phyloP scores from a whole-genome alignment of 2,888 invertebrate genomes.

The Heteromurus nitidus region DNA sequence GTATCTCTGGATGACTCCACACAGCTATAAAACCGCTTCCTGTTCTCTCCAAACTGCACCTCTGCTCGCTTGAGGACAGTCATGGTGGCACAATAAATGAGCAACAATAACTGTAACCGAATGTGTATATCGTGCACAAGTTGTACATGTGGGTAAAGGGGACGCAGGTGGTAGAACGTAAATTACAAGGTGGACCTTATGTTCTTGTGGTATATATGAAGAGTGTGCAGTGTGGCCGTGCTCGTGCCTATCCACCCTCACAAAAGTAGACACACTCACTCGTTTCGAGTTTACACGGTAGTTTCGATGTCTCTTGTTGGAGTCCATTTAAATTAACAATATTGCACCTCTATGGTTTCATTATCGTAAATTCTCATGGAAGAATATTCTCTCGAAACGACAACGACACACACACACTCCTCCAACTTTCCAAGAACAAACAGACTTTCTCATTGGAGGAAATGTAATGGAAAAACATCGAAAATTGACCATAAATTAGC shows the following conservation, averaged over 20 bases:
- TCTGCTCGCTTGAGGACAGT: not conserved
- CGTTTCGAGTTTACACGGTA: constrained; percentile 55
- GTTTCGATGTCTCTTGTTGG: constrained; percentile 60
- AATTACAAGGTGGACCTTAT: constrained; percentile 52
- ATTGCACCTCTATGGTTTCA: constrained; percentile 66
- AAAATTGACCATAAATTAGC: constrained; percentile 69
- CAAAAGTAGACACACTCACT: not conserved
- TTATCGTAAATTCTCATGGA: constrained; percentile 68
- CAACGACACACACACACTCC: constrained; percentile 11
- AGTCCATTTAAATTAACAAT: constrained; percentile 70
- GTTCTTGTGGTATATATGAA: no score
- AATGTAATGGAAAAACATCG: constrained; percentile 69
- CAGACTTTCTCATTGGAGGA: constrained; percentile 57
- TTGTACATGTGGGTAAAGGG: constrained; percentile 51
- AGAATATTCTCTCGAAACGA: constrained; percentile 35
- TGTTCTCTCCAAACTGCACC: not conserved
- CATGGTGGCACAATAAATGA: constrained; percentile 29
- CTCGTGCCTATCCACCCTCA: not conserved
- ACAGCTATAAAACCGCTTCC: constrained; percentile 53
- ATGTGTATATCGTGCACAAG: constrained; percentile 33
- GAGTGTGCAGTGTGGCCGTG: not conserved
- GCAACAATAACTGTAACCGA: constrained; percentile 52
- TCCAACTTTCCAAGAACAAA: constrained; percentile 46
- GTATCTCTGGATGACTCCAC: constrained; percentile 62
- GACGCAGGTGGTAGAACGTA: constrained; percentile 58